phyloP scores from a whole-genome alignment of 2,888 invertebrate species.

The Dynastes grantii region DNA sequence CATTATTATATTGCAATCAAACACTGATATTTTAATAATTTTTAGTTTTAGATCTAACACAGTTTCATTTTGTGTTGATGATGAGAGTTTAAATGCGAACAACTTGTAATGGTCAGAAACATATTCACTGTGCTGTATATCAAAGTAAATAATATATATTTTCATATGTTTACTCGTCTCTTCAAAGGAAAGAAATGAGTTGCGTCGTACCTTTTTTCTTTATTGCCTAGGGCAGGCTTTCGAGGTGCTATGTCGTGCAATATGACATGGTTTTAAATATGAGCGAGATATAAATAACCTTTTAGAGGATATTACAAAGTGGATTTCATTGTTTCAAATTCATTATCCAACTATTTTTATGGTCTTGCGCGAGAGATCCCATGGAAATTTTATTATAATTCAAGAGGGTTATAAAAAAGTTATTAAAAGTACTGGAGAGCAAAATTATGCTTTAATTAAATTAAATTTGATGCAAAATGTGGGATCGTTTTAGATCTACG shows the following conservation, averaged over 20 bases:
- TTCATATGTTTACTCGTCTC: neutral
- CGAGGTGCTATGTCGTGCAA: neutral
- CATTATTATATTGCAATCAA: too few species aligned
- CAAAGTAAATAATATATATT: conserved; percentile 2
- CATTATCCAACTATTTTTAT: conserved; percentile 9
- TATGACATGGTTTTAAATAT: neutral
- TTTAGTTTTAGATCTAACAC: too few species aligned
- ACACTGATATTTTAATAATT: too few species aligned
- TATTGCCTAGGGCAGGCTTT: neutral
- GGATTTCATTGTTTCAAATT: conserved; percentile 20
- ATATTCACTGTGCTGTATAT: neutral
- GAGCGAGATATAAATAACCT: neutral
- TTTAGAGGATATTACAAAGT: neutral
- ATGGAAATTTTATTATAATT: neutral
- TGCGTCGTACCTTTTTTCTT: neutral
- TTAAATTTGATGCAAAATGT: too few species aligned
- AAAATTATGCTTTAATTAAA: too few species aligned
- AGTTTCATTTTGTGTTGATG: too few species aligned
- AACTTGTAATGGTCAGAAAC: too few species aligned
- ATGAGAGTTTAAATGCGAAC: too few species aligned
- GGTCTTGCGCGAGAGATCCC: neutral
- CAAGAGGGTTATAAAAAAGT: neutral
- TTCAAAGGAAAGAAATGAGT: neutral
- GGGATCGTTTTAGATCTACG: too few species aligned
- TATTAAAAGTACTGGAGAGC: neutral